Conservation (phyloP, 2,113 vertebrate species). For the Cheilinus undulatus region DNA sequence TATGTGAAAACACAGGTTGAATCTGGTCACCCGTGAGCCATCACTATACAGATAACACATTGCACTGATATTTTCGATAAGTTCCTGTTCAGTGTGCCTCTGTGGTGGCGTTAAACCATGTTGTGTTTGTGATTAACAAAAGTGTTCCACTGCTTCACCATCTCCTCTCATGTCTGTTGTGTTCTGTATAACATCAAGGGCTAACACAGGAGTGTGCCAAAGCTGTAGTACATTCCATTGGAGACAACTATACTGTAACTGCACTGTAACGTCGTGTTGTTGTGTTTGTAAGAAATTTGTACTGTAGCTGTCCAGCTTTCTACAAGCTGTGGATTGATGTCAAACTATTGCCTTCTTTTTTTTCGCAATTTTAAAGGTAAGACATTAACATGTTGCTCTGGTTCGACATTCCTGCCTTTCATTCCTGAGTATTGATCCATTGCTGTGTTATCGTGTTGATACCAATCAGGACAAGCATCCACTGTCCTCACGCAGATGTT, state of each 20-base stretch:
- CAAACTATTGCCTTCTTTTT: conserved; percentile 61
- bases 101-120: not conserved
- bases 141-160: not conserved
- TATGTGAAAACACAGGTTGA: not conserved
- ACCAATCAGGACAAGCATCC: conserved; percentile 69
- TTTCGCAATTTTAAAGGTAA: conserved; percentile 39
- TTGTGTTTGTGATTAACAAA: conserved; percentile 25
- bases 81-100: conserved; percentile 37
- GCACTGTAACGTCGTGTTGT: conserved; percentile 62
- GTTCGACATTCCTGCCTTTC: conserved; percentile 69
- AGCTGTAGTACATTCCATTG: conserved; percentile 76
- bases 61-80: conserved; percentile 45
- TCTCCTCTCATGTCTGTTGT: conserved; percentile 15
- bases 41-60: conserved; percentile 40
- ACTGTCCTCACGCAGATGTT: conserved; percentile 60
- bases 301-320: conserved; percentile 66
- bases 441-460: conserved; percentile 56
- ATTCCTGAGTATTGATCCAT: conserved; percentile 58
- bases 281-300: conserved; percentile 61
- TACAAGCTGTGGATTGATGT: conserved; percentile 55
- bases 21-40: conserved; percentile 23
- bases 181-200: conserved; percentile 73
- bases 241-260: conserved; percentile 79
- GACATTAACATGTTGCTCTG: conserved; percentile 29
- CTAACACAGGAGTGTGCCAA: conserved; percentile 77